Base-by-base conservation (phyloP, 2,888 invertebrate genomes). In the Archips xylosteana region DNA sequence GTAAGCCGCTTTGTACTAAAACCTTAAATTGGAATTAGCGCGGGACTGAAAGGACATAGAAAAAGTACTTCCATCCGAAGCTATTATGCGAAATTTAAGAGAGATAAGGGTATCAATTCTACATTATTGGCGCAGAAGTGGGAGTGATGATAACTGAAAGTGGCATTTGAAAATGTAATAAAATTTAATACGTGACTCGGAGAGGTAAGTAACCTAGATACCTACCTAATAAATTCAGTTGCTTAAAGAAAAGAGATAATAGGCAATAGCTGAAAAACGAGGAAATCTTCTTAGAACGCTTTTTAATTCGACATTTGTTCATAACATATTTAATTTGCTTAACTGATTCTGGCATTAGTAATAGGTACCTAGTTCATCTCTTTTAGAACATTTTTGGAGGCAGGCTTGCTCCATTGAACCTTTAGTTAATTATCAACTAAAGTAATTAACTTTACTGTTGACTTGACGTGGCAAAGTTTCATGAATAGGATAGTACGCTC, bases 151-250 rank as follows among this genome's bases (percentile, higher is more conserved):
- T 76, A 68, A 75, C 63, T 70, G 54, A 60, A 61, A 66, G 68
- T 51, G 62, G 69, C 71, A 57, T 62, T 76, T 78, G 15, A 73
- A 69, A 69, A 71, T 75, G 70, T 75, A 76, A 78, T 78, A 76
- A 75, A 76, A 78, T 65, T 66, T 39, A 62, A 75, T 70, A 47
- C 12, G 57, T 45, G 10, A 51, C 51, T 23, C 23, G 23, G 23
- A 23, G 23, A 23, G 23, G 23, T 23, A 23, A 23, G 23, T 23
- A 23, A 23, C 23, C 23, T 23, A 23, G 23, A 23, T 39, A 4
- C 39, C 36, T 36, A 36, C 36, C 36, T 36, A 39, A 4, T 39
- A 39, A 39, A 5, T 39, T 39, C 4, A 39, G 6, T 6, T 39
- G 39, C 5, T 39, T 4, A 39, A 39, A 39, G 39, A 39, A 39